These are phyloP conservation scores for Brachionus angularis DNA, from an alignment of 1,140 invertebrate species.

Conservation along the genomic window DNA sequence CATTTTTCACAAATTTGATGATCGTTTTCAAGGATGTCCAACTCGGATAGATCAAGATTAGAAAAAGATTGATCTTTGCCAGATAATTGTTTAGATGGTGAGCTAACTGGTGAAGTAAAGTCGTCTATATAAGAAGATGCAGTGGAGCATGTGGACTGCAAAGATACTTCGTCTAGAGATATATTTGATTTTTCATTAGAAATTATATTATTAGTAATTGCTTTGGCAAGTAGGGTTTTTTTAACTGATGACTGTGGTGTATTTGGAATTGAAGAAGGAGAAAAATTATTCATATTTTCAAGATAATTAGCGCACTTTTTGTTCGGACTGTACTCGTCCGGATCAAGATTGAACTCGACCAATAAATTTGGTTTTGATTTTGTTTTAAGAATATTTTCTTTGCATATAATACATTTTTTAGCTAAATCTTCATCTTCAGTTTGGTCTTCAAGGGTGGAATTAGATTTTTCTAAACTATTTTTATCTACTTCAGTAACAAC, in stretches of 20 bases:
- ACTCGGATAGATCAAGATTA: background rate
- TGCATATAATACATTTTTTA: background rate
- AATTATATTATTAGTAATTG: conserved; percentile 26
- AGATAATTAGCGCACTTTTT: conserved; percentile 26
- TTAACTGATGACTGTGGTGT: conserved; percentile 33
- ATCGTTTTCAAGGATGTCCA: background rate
- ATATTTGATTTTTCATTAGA: conserved; percentile 5
- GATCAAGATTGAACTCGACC: background rate
- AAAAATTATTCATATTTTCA: background rate
- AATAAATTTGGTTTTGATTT: background rate
- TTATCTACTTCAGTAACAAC: background rate
- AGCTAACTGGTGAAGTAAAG: background rate
- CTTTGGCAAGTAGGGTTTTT: conserved; percentile 36
- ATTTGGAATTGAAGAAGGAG: background rate
- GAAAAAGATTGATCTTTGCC: conserved; percentile 2
- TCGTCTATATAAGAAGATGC: conserved; percentile 13
- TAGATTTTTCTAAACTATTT: background rate
- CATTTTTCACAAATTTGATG: conserved; percentile 1
- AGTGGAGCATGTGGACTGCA: background rate
- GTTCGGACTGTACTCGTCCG: conserved; percentile 23
- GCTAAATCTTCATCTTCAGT: background rate
- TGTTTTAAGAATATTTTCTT: background rate
- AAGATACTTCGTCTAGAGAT: background rate
- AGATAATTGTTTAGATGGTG: conserved; percentile 1
- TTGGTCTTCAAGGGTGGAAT: conserved; percentile 2